Conservation (phyloP, 53 echinoderm and acorn worm species). For the Pentamera pediparva region DNA sequence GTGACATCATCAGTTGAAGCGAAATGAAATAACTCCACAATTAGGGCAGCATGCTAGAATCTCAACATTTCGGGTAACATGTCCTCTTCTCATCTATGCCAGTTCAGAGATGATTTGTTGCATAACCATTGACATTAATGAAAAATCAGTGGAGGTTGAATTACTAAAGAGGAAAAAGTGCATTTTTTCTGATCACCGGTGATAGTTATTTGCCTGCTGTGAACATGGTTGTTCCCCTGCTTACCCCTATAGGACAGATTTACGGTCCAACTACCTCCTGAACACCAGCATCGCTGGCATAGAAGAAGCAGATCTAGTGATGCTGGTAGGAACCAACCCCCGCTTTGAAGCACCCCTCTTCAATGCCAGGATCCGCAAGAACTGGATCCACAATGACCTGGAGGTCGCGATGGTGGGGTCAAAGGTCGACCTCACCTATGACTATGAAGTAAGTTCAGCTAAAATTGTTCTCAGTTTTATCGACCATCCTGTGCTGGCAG, state of each 20-base stretch:
- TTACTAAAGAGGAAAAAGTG: not conserved
- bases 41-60: too few relatives aligned
- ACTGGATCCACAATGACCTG: slow-evolving; percentile 93
- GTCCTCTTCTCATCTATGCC: too few relatives aligned
- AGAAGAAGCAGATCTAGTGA: slow-evolving; percentile 89
- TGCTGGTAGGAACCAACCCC: slow-evolving; percentile 87
- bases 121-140: too few relatives aligned
- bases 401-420: slow-evolving; percentile 72
- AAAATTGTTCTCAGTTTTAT: too few relatives aligned
- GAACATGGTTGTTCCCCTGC: not conserved
- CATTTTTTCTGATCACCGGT: not conserved
- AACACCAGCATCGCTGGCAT: slow-evolving; percentile 95
- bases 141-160: not conserved
- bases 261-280: slow-evolving; percentile 92
- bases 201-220: too few relatives aligned
- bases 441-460: slow-evolving; percentile 61
- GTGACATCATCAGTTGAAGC: too few relatives aligned
- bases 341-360: slow-evolving; percentile 92
- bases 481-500: too few relatives aligned
- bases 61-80: too few relatives aligned
- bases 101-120: too few relatives aligned
- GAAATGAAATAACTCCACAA: too few relatives aligned
- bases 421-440: slow-evolving; percentile 82
- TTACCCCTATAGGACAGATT: slow-evolving; percentile 63
- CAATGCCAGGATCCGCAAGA: slow-evolving; percentile 88